Base-by-base conservation (phyloP, 2,888 invertebrate species). In the Cecidostiba fungosa region DNA sequence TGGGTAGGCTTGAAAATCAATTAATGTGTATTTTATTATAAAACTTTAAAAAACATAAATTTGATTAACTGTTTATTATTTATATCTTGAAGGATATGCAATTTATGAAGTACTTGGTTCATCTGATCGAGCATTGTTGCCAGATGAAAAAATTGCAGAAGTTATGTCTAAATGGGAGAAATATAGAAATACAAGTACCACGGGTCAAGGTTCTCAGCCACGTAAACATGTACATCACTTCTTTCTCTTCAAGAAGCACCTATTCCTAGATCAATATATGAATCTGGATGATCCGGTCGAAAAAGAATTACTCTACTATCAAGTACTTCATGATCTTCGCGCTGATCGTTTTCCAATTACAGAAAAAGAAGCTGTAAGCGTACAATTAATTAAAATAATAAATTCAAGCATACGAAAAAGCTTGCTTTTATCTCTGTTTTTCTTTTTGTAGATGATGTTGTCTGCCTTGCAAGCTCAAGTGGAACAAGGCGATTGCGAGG, bases 121-220 rank as follows among this genome's bases (percentile, higher is more conserved):
- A 89, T 96, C 97, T 0, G 98, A 98, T 93, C 95, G 98, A 79
- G 97, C 97, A 90, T 94, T 99, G 88, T 95, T 96, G 74, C 95
- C 96, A 12, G 97, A 97, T 91, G 98, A 98, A 93, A 98, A 98
- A 90, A 96, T 98, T 19, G 97, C 98, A 0, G 99, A 99, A 93
- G 98, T 98, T 32, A 97, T 99, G 95, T 98, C 98, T 6, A 97
- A 98, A 91, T 99, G 98, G 98, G 99, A 99, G 94, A 95, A 97
- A 89, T 97, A 97, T 88, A 95, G 97, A 85, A 95, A 95, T 78
- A 96, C 97, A 0, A 96, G 96, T 54, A 96, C 96, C 19, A 95
- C 95, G 84, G 96, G 96, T 0, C 96, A 96, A 69, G 95, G 96
- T 36, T 12, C 92, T 66, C 91, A 91, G 84, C 87, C 91, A 12